Evolutionary conservation across 2,888 invertebrate species (phyloP), one percentile per base, ranked within the genome.

Genomic region (Pheosia gnoma): DNA sequence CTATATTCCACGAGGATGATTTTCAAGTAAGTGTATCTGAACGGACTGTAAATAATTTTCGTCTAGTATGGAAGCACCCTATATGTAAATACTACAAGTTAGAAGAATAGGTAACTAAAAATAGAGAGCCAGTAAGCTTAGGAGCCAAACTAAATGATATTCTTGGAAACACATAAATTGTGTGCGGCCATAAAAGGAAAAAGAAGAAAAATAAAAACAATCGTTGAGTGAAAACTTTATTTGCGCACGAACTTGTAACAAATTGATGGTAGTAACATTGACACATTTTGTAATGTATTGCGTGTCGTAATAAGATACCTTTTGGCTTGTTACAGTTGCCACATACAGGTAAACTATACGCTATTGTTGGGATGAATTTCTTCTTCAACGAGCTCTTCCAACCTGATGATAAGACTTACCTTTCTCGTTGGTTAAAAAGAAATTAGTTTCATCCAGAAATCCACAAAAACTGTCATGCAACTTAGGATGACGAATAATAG

Each of bases 401-500:
- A 47, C 1, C 47, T 11, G 5, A 10, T 5, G n/a, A 7, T 5
- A 41, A 8, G 6, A 41, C 8, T 5, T 7, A 41, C 41, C 41
- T 8, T 41, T 41, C 2, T 3, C 5, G 41, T 1, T 25, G 25
- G 25, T 25, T 25, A 25, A 25, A 25, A 25, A 25, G 25, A 25
- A 25, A 25, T 25, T 25, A 0, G 25, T 25, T 25, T 25, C 25
- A 25, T 25, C 25, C 25, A 25, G 25, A 1, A 25, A 25, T 58
- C 60, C 59, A 55, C 59, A 53, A 60, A 47, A 70, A 62, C 59
- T 51, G 41, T 47, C 58, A 49, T 63, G 37, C 41, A 60, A 57
- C 61, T 61, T 57, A 37, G 36, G 49, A 53, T 59, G 59, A 11
- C 38, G 37, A 47, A 52, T 52, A 38, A 56, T 61, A 52, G 54